Evolutionary conservation across 2,113 vertebrate genomes (phyloP).

Genomic region (Lophius piscatorius): DNA sequence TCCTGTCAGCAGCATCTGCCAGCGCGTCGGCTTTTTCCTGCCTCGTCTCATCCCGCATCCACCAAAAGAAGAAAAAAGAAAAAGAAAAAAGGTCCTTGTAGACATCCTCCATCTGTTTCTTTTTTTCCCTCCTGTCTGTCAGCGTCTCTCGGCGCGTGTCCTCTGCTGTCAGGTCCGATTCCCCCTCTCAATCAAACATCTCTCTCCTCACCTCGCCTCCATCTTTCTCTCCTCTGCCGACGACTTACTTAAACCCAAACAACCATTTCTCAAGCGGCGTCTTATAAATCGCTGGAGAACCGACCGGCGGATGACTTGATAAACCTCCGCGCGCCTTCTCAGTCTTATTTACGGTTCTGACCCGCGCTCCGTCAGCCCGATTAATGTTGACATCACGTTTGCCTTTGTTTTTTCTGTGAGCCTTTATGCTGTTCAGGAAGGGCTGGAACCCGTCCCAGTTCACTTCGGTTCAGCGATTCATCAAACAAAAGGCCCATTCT

Average conservation of each 20-base stretch:
- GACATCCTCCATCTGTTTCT: conserved; percentile 37
- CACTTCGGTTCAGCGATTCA: too few species aligned
- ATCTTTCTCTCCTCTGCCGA: conserved; percentile 25
- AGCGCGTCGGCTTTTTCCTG: conserved; percentile 16
- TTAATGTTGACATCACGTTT: too few species aligned
- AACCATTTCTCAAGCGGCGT: conserved; percentile 1
- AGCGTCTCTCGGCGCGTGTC: conserved; percentile 23
- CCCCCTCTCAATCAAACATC: conserved; percentile 41
- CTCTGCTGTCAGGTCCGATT: conserved; percentile 54
- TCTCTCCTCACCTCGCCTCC: conserved; percentile 29
- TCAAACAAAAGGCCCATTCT: too few species aligned
- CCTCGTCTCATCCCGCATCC: conserved; percentile 9
- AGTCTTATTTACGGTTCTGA: neutral
- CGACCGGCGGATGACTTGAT: neutral
- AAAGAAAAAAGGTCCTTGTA: conserved; percentile 19
- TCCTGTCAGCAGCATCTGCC: conserved; percentile 55
- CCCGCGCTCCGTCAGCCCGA: too few species aligned
- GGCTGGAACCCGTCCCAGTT: too few species aligned
- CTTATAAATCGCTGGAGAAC: too few species aligned
- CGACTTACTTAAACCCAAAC: conserved; percentile 21
- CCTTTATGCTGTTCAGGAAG: too few species aligned
- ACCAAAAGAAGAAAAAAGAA: neutral
- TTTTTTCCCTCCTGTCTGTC: conserved; percentile 15
- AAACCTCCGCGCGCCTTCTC: neutral
- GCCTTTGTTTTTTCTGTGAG: too few species aligned